phyloP scores from a whole-genome alignment of 2,888 invertebrate genomes.

The Dorcus hopei region DNA sequence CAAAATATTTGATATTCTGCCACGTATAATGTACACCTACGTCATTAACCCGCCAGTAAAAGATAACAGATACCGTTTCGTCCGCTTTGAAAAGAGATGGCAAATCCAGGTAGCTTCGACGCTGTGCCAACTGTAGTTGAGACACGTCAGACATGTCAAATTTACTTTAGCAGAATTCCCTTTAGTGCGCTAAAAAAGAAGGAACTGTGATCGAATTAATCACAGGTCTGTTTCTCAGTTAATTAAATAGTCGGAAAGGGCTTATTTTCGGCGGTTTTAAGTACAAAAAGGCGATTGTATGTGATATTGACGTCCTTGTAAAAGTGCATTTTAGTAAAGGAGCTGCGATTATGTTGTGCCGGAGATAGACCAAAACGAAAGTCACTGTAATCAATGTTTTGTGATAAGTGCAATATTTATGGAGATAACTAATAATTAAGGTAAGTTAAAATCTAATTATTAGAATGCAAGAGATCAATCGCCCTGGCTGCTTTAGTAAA shows the following conservation, averaged over 20 bases:
- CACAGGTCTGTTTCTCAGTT: too few relatives aligned
- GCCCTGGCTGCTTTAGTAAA: too few relatives aligned
- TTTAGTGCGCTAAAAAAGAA: too few relatives aligned
- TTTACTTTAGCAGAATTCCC: neutral
- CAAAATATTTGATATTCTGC: neutral
- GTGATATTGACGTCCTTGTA: too few relatives aligned
- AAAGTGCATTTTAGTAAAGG: too few relatives aligned
- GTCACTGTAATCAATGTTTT: slow-evolving; percentile 21
- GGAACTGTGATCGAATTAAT: too few relatives aligned
- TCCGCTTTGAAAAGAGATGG: neutral
- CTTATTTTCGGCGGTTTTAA: too few relatives aligned
- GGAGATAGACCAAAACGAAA: slow-evolving; percentile 19
- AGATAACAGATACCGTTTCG: neutral
- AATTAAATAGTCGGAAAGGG: too few relatives aligned
- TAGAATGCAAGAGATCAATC: too few relatives aligned
- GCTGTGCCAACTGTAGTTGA: neutral
- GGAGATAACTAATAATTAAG: neutral
- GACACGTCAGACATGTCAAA: slow-evolving; percentile 2
- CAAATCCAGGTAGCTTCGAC: neutral
- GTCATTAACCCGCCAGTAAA: neutral
- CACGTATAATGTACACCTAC: slow-evolving; percentile 8
- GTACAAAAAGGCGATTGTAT: too few relatives aligned
- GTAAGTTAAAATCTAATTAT: neutral
- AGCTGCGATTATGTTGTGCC: too few relatives aligned
- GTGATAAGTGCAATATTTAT: slow-evolving; percentile 8